Conservation (phyloP, 2,797 vertebrate genomes). For the Melanotaenia parkinsoni region DNA sequence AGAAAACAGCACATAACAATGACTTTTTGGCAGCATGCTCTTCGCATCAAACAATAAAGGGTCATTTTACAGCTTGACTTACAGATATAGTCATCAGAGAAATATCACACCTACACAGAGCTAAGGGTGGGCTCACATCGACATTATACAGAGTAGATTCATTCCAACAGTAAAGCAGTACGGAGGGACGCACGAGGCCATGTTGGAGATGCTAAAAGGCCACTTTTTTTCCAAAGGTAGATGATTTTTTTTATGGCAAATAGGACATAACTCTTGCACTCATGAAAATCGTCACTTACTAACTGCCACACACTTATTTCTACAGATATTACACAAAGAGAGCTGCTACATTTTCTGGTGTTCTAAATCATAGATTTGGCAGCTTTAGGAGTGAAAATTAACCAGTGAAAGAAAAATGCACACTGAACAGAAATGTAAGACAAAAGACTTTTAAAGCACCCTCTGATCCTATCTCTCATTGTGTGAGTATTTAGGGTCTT, state of each 20-base stretch:
- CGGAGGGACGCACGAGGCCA: constrained; percentile 61
- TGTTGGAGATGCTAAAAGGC: constrained; percentile 81
- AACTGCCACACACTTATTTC: constrained; percentile 35
- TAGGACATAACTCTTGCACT: constrained; percentile 46
- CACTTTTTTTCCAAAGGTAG: constrained; percentile 74
- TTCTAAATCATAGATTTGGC: constrained; percentile 68
- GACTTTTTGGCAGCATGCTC: constrained; percentile 74
- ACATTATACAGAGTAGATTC: constrained; percentile 50
- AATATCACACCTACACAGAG: constrained; percentile 66
- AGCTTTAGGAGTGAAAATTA: constrained; percentile 66
- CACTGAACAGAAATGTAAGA: constrained; percentile 61
- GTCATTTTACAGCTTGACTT: constrained; percentile 54
- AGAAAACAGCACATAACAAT: constrained; percentile 60
- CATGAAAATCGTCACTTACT: constrained; percentile 55
- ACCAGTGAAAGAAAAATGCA: constrained; percentile 60
- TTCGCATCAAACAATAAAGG: constrained; percentile 60
- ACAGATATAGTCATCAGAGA: constrained; percentile 56
- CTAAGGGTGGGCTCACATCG: constrained; percentile 56
- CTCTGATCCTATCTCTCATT: constrained; percentile 56
- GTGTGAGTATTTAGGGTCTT: constrained; percentile 60
- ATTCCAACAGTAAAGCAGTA: constrained; percentile 55
- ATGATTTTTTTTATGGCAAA: constrained; percentile 61
- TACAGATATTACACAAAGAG: constrained; percentile 51
- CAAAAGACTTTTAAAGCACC: constrained; percentile 63
- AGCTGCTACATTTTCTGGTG: constrained; percentile 71